Conservation (phyloP, 2,113 vertebrate species). For the Sceloporus tristichus region DNA sequence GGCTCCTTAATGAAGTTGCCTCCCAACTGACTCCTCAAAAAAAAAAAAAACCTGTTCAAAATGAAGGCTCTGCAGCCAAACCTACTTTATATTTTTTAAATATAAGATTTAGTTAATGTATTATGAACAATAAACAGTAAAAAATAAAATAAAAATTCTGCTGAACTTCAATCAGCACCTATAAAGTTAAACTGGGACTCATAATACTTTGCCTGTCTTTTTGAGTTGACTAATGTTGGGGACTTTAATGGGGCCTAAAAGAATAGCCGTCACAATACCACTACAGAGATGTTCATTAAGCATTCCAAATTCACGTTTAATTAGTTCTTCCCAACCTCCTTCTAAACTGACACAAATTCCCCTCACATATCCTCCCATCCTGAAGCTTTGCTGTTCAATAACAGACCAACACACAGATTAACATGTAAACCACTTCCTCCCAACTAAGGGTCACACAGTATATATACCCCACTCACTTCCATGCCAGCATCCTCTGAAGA, state of each 20-base stretch:
- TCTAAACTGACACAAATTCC: not conserved
- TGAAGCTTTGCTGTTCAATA: too few relatives aligned
- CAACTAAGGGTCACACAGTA: too few relatives aligned
- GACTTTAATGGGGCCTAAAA: not conserved
- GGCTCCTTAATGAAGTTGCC: constrained; percentile 30
- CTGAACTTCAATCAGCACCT: not conserved
- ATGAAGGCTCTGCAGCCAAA: constrained; percentile 50
- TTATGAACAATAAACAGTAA: constrained; percentile 33
- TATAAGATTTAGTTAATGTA: constrained; percentile 31
- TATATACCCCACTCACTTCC: too few relatives aligned
- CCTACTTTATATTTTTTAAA: constrained; percentile 33
- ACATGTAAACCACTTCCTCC: too few relatives aligned
- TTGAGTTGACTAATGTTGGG: not conserved
- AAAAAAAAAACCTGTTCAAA: constrained; percentile 19
- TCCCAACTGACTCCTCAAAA: constrained; percentile 17
- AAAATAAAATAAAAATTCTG: not conserved
- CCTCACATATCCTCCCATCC: too few relatives aligned
- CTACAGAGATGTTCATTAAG: not conserved
- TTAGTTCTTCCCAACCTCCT: not conserved
- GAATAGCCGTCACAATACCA: not conserved
- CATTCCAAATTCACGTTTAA: not conserved
- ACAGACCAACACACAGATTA: too few relatives aligned
- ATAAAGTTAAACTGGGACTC: not conserved
- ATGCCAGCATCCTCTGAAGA: too few relatives aligned
- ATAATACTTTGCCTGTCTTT: not conserved